phyloP scores from a whole-genome alignment of 2,113 vertebrate genomes.

The Grus americana region DNA sequence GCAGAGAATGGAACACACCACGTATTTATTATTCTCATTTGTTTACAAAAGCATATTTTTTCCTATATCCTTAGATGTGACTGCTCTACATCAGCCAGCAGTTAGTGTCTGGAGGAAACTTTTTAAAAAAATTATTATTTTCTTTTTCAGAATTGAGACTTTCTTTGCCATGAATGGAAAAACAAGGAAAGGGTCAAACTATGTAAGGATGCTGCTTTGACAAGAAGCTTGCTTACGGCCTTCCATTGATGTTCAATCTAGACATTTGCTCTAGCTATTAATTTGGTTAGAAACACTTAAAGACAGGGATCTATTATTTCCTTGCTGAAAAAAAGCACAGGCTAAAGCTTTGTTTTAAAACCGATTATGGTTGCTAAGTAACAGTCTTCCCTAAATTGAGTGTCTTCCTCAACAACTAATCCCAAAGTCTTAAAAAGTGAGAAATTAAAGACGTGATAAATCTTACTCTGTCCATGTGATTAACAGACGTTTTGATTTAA shows the following conservation, averaged over 20 bases:
- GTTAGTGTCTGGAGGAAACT: background rate
- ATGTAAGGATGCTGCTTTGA: background rate
- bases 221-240: background rate
- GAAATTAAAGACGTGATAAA: background rate
- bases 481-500: background rate
- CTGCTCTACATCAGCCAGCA: background rate
- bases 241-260: background rate
- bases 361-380: slow-evolving; percentile 51
- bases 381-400: slow-evolving; percentile 16
- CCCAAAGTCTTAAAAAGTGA: slow-evolving; percentile 20
- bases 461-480: background rate
- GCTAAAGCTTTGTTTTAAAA: slow-evolving; percentile 50
- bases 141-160: background rate
- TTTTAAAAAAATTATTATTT: background rate
- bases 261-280: background rate
- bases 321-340: background rate
- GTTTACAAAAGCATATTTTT: background rate
- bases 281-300: slow-evolving; percentile 12
- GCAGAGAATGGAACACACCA: background rate
- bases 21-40: background rate
- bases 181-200: background rate
- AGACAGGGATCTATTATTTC: slow-evolving; percentile 13
- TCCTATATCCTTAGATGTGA: rapidly evolving
- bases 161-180: background rate
- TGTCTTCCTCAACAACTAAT: slow-evolving; percentile 16